phyloP scores from a whole-genome alignment of 2,888 invertebrate species.

The Cerastis leucographa region DNA sequence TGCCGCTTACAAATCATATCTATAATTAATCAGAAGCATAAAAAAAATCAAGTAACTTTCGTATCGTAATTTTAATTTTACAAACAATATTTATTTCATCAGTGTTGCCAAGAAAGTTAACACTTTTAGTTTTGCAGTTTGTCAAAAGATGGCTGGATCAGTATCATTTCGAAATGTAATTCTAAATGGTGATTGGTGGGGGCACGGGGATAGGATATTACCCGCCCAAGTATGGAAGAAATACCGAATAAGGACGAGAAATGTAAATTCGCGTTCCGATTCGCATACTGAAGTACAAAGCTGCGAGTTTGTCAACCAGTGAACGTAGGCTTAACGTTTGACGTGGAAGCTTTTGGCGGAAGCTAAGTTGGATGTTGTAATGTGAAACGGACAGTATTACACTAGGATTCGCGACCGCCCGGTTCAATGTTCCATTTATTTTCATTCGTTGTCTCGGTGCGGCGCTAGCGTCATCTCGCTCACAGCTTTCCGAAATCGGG shows the following conservation, averaged over 20 bases:
- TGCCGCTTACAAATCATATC: neutral
- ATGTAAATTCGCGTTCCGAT: slow-evolving; percentile 75
- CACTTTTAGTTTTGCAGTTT: slow-evolving; percentile 20
- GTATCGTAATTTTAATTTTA: neutral
- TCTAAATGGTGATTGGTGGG: slow-evolving; percentile 77
- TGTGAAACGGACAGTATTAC: slow-evolving; percentile 61
- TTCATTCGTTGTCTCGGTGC: slow-evolving; percentile 80
- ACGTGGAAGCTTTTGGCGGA: slow-evolving; percentile 56
- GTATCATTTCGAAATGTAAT: slow-evolving; percentile 60
- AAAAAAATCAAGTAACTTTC: neutral
- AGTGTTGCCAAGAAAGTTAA: slow-evolving; percentile 27
- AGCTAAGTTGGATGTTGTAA: slow-evolving; percentile 33
- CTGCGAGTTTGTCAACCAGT: slow-evolving; percentile 41
- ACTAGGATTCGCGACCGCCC: slow-evolving; percentile 68
- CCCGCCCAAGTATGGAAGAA: slow-evolving; percentile 78
- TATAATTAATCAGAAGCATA: neutral
- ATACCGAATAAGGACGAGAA: slow-evolving; percentile 78
- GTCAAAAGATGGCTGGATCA: slow-evolving; percentile 73
- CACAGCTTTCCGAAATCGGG: slow-evolving; percentile 83
- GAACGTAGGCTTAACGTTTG: slow-evolving; percentile 57
- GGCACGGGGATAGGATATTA: slow-evolving; percentile 73
- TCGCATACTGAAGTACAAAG: slow-evolving; percentile 63
- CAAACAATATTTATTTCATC: neutral
- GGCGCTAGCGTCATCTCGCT: slow-evolving; percentile 86
- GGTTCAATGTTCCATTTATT: slow-evolving; percentile 83